Evolutionary conservation across 2,888 invertebrate genomes (phyloP), one percentile per base, ranked within the genome.

Genomic region (Acrobasis repandana): DNA sequence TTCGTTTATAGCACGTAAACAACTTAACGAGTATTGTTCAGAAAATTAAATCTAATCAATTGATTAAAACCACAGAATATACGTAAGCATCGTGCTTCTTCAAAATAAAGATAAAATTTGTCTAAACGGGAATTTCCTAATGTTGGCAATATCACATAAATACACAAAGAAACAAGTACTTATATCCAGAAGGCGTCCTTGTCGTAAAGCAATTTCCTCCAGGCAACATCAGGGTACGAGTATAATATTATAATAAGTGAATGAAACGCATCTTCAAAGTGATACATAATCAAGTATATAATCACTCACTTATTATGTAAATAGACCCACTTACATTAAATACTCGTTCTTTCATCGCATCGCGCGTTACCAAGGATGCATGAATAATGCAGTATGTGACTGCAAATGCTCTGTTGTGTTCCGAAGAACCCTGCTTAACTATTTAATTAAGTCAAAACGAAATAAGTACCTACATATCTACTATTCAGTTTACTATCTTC

Each of bases 371-470:
- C 46, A 56, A 56, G 43, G 14, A 56, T 43, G 54, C 49, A 74
- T 75, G 75, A 75, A 75, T 77, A 71, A 76, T 74, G 71, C 70
- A 75, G 64, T 34, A 65, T 64, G 60, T 18, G 51, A 33, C 20
- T 56, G 51, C 59, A 56, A 60, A 60, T 63, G 58, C 61, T 50
- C 60, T 43, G 62, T 49, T 63, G 47, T 58, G 52, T 56, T 62
- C 50, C 56, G 56, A 58, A 56, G 57, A 56, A 65, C 60, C 58
- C n/a, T 16, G 48, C 34, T 63, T 50, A 56, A 16, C 56, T 33
- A 56, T 46, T 49, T 56, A 46, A 38, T 56, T 46, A 56, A 51
- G 51, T 34, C 34, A 15, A n/a, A 51, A 51, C 51, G 34, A 51
- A 34, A 15, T 51, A 51, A 15, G 51, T 51, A 51, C n/a, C 9